Base-by-base conservation (phyloP, 2,113 vertebrate genomes). In the Amphilophus citrinellus region DNA sequence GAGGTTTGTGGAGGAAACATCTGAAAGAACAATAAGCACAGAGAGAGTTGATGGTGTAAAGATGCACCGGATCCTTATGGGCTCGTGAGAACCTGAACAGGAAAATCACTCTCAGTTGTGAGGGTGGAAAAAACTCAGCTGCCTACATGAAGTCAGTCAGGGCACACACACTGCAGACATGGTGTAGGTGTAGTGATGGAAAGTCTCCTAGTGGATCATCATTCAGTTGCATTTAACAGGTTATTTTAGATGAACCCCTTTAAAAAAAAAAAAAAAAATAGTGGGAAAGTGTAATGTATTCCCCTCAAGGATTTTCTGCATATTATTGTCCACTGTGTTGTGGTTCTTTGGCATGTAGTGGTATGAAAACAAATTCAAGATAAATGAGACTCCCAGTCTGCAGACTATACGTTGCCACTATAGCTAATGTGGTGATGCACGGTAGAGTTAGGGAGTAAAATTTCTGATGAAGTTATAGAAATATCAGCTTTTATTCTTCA, bases 331-430 rank as follows among this genome's bases (percentile, higher is more conserved):
- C 10, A 1, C 32, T 47, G 1, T 87, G 76, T 88, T 87, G 75
- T 86, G 80, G 47, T 68, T 62, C 30, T 85, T 87, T 86, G 84
- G 61, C 77, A 66, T 76, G 15, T 17, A 27, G 62, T 53, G 61
- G 86, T 76, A 90, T 92, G 82, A 87, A 92, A 90, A 91, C 80
- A 91, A 84, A 79, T 47, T 82, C 39, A 27, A 76, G 60, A 71
- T 50, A 75, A 56, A 73, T 80, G 37, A 37, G 56, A 61, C 22
- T 65, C 32, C 44, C 42, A 44, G 56, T 5, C 10, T 56, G 35
- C 42, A 6, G 24, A 61, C 15, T 50, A 57, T 37, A 4, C 56
- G 14, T 83, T 83, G 84, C 57, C 14, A 83, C 61, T 65, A 77
- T 53, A 35, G 32, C 10, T 6, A 79, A 6, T 39, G 61, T 77